Evolutionary conservation across 2,113 vertebrate species (phyloP), one percentile per base, ranked within the genome.

Genomic region (Tichodroma muraria): DNA sequence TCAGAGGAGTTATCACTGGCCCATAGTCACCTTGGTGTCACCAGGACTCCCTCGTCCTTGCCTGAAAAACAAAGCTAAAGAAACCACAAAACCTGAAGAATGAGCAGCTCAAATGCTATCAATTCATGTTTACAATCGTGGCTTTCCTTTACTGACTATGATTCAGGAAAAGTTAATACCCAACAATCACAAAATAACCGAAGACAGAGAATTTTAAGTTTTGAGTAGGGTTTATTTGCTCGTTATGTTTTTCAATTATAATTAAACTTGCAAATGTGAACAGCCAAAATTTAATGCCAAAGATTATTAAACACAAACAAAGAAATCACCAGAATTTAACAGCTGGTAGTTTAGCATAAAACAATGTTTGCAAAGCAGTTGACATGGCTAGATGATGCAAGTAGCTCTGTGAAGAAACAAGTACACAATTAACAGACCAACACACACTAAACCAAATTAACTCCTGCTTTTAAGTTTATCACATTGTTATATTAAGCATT

Each of bases 401-500:
- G 35, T 6, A 69, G 35, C 60, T 52, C 45, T 68, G 24, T 35
- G 57, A 90, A 81, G 60, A 90, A 89, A 68, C 2, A 68, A 16
- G 42, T 35, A 83, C 5, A 47, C 52, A 73, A 31, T 17, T 54
- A 80, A 92, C 37, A 89, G 72, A 84, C 14, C 44, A 70, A 47
- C 17, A 76, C 44, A 79, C 49, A 53, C 3, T 24, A 50, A 85
- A 80, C 40, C 40, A 78, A 44, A 25, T 76, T 28, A 49, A 23
- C 25, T 82, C 81, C 79, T 52, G 38, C 37, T 85, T 88, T 94
- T 54, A 88, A 15, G 52, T 85, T 85, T 85, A 85, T 66, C 53
- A 11, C 57, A 61, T 72, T 90, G 72, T 88, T 96, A 91, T 87
- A 86, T 94, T 95, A 95, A 91, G 66, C 88, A 83, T 93, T 95